Conservation (phyloP, 2,888 invertebrate genomes). For the Ennomos fuscantarius region DNA sequence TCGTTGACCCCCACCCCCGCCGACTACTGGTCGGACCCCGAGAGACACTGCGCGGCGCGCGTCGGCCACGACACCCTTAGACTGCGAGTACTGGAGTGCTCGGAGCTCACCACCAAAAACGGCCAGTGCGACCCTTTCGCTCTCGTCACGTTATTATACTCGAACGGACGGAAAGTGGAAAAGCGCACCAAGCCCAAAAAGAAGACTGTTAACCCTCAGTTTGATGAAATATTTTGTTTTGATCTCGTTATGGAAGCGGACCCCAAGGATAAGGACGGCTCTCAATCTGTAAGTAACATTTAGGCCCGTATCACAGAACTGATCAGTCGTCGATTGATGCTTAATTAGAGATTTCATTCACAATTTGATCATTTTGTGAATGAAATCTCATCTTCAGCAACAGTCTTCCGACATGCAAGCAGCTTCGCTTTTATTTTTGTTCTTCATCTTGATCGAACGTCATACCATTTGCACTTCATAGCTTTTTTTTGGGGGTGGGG, state of each 20-base stretch:
- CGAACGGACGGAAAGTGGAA: slow-evolving; percentile 91
- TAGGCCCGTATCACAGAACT: neutral
- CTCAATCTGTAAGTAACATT: slow-evolving; percentile 79
- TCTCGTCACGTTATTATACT: slow-evolving; percentile 91
- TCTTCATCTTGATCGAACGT: too few species aligned
- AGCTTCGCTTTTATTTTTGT: too few species aligned
- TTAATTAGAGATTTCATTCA: too few species aligned
- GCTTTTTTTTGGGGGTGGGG: too few species aligned
- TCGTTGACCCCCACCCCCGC: slow-evolving; percentile 76
- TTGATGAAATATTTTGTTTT: slow-evolving; percentile 94
- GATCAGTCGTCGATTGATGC: too few species aligned
- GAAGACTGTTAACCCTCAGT: slow-evolving; percentile 95
- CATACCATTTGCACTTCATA: too few species aligned
- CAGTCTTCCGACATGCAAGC: too few species aligned
- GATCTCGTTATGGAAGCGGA: slow-evolving; percentile 86
- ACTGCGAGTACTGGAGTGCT: slow-evolving; percentile 92
- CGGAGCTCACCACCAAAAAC: slow-evolving; percentile 94
- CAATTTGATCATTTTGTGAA: too few species aligned
- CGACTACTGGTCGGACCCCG: slow-evolving; percentile 82
- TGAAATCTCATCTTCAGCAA: too few species aligned
- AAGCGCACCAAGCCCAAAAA: slow-evolving; percentile 94
- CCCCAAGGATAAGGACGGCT: slow-evolving; percentile 79
- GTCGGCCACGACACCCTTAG: slow-evolving; percentile 79
- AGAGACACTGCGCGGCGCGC: slow-evolving; percentile 77
- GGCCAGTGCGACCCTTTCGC: slow-evolving; percentile 97